Conservation (phyloP, 2,113 vertebrate species). For the Thomomys bottae region DNA sequence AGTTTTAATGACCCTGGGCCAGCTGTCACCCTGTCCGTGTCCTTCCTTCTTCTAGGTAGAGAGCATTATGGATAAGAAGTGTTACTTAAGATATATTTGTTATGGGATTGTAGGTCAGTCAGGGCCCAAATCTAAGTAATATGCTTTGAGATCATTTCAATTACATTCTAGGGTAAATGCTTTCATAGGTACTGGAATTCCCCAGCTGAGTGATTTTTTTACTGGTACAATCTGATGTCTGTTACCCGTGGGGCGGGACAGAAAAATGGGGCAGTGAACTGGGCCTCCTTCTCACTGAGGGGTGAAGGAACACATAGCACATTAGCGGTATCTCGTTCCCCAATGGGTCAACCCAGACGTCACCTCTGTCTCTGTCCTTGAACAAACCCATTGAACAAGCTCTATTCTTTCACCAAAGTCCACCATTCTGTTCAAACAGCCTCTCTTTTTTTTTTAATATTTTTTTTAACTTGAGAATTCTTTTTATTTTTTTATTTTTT, state of each 20-base stretch:
- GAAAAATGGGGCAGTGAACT: background rate
- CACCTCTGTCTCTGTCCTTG: background rate
- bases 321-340: background rate
- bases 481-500: no score
- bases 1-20: conserved; percentile 18
- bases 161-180: background rate
- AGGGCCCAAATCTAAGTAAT: conserved; percentile 33
- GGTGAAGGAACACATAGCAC: background rate
- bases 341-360: fast-evolving
- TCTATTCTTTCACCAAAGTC: background rate
- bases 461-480: no score
- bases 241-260: background rate
- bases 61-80: background rate
- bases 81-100: conserved; percentile 7
- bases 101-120: conserved; percentile 26
- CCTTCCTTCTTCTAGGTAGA: background rate
- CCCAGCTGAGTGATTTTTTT: background rate
- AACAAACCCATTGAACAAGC: background rate
- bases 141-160: conserved; percentile 9
- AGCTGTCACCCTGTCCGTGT: background rate
- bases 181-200: conserved; percentile 2
- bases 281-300: background rate
- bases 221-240: background rate
- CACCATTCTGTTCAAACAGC: background rate
- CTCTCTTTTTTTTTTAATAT: no score